Base-by-base conservation (phyloP, 2,113 vertebrate genomes). In the Thalassoma bifasciatum region DNA sequence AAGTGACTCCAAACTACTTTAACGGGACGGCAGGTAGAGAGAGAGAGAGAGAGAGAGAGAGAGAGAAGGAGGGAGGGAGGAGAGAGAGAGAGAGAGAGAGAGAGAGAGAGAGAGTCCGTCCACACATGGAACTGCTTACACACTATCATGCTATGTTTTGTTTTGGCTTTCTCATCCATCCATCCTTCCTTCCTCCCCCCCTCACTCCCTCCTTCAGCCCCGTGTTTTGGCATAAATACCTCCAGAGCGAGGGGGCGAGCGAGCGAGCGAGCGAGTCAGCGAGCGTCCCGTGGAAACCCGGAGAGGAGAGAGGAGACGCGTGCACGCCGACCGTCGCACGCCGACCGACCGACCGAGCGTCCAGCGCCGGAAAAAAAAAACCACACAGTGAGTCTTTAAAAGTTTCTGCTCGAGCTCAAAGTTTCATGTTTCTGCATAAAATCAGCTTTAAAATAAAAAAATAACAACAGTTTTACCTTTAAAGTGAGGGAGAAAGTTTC, bases 91-190 rank as follows among this genome's bases (percentile, higher is more conserved):
- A 65, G 44, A n/a, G 51, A 42, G 44, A 16, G 64, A 26, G 67
- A 21, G 62, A 21, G 50, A 17, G 59, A 47, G 58, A 10, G 72
- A 46, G 63, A 94, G 95, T 93, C 94, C 93, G 95, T 93, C 94
- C 93, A 97, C 97, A 98, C 96, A 97, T 98, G 96, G 96, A 97
- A 96, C 95, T 96, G 95, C 95, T 98, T 97, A 98, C 92, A 95
- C 92, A 95, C 95, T 95, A 96, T 96, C 96, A 96, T 97, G 96
- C 95, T 92, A 96, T 95, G 95, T 97, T 98, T 98, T 94, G 95
- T 95, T 95, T 93, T 93, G 72, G 66, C 81, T 88, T 84, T 46
- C 17, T 19, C 44, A 17, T 7, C 42, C 42, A 44, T 49, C 46
- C 46, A 8, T n/a, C 81, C 85, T 83, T 81, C 53, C 69, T 56